phyloP scores from a whole-genome alignment of 2,888 invertebrate species.

The Aromia moschata region DNA sequence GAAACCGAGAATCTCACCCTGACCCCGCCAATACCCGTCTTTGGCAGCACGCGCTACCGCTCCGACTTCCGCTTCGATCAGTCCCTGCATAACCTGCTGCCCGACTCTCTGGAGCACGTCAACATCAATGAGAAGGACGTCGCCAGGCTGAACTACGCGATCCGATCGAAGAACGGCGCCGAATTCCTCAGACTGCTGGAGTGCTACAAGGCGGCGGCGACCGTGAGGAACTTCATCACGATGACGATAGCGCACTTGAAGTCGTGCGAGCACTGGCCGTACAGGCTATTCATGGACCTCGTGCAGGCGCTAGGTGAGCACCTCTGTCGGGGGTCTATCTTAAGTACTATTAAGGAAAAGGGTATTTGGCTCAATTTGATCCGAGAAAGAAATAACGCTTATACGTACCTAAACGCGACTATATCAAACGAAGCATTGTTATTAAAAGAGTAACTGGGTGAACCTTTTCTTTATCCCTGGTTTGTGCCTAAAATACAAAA shows the following conservation, averaged over 20 bases:
- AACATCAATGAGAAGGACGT: conserved; percentile 43
- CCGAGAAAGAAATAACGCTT: no score
- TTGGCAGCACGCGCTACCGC: conserved; percentile 36
- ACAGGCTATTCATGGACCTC: conserved; percentile 30
- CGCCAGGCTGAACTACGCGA: conserved; percentile 31
- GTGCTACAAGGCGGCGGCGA: conserved; percentile 36
- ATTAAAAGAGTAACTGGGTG: no score
- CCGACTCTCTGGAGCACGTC: conserved; percentile 23
- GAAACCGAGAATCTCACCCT: background rate
- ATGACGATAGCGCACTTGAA: conserved; percentile 44
- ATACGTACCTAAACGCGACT: no score
- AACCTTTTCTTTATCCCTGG: no score
- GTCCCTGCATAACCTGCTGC: conserved; percentile 43
- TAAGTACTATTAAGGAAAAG: no score
- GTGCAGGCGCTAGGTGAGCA: conserved; percentile 41
- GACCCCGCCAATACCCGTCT: conserved; percentile 34
- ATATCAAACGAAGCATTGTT: no score
- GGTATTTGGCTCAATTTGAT: no score
- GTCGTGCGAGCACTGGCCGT: conserved; percentile 23
- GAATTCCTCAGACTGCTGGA: conserved; percentile 38
- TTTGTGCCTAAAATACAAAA: no score
- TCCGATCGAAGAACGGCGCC: conserved; percentile 30
- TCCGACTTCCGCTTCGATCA: conserved; percentile 35
- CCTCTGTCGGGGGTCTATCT: background rate
- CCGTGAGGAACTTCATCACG: conserved; percentile 45